A percentile compares a stretch with the other conserved stretches of the same genome.
Conservation (phyloP, 2,888 invertebrate genomes). For the Isoperla grammatica region DNA sequence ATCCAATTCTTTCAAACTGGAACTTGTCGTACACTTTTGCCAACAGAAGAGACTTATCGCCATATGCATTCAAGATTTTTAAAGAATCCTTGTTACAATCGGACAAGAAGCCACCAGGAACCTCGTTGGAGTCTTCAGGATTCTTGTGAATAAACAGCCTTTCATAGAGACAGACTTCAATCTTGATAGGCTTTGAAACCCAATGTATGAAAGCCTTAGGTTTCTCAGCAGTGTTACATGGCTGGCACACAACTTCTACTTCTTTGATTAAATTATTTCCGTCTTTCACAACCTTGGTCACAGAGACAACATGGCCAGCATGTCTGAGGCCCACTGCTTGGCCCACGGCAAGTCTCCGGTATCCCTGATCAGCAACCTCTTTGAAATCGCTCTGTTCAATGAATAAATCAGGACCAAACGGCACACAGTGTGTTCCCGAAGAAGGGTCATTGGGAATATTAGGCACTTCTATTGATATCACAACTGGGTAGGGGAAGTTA, state of each 20-base stretch:
- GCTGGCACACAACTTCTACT: conserved; percentile 67
- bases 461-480: conserved; percentile 55
- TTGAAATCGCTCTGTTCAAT: conserved; percentile 90
- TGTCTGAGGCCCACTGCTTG: conserved; percentile 92
- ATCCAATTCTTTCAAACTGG: conserved; percentile 96
- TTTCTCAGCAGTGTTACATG: conserved; percentile 65
- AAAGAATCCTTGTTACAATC: conserved; percentile 83
- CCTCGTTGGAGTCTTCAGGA: conserved; percentile 88
- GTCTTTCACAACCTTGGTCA: conserved; percentile 63
- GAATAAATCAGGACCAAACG: conserved; percentile 70
- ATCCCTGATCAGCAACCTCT: conserved; percentile 79
- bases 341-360: conserved; percentile 73
- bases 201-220: conserved; percentile 99
- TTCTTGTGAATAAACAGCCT: conserved; percentile 80
- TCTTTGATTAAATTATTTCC: conserved; percentile 56
- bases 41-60: conserved; percentile 63
- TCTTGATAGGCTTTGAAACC: conserved; percentile 79
- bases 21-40: conserved; percentile 77
- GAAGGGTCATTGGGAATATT: conserved; percentile 85
- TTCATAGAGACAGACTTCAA: conserved; percentile 49
- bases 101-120: conserved; percentile 90
- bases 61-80: conserved; percentile 60
- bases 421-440: conserved; percentile 67
- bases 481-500: conserved; percentile 57
- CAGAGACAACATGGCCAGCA: conserved; percentile 76